Evolutionary conservation across 2,797 vertebrate genomes (phyloP), one percentile per base, ranked within the genome.

Genomic region (Remorina albescens): DNA sequence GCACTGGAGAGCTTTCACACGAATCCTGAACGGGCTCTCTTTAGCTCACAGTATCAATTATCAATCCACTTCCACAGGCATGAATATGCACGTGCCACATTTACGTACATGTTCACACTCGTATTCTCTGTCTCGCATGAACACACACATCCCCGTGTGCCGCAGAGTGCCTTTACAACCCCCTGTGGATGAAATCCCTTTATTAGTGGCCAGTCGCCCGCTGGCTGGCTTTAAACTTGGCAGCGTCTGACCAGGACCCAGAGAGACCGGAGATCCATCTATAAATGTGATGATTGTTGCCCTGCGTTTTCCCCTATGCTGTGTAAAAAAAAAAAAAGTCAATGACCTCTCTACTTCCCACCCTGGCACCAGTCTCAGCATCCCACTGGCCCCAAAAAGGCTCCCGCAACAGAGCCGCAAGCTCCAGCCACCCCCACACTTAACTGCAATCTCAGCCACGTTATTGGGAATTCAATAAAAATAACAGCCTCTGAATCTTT

Each of bases 381-480:
- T 84, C 82, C 87, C 78, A 71, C 73, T 81, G 78, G 84, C 86
- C 91, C 86, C 81, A 74, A 71, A 79, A 60, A 34, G 68, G 82
- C 85, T 84, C 76, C 80, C 26, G 37, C 74, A 80, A 50, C 71
- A 41, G 59, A 84, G 71, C 74, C 55, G 18, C 21, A 21, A 84
- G 72, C 80, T 73, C 78, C 80, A 75, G 84, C 84, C 71, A 54
- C 78, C 83, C 56, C 83, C 56, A 44, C 75, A 86, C 82, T 88
- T 84, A 83, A 85, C 42, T 61, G 81, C 83, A 91, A 91, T 92
- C 85, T 82, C 71, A 66, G 67, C 78, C n/a, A 82, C 73, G 73
- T 91, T 90, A 92, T 87, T 91, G 80, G 61, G 86, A 89, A 89
- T 90, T 87, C 89, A 91, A 92, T 91, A 90, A 92, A 86, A 92